phyloP scores from a whole-genome alignment of 2,113 vertebrate species.

The Urocynchramus pylzowi region DNA sequence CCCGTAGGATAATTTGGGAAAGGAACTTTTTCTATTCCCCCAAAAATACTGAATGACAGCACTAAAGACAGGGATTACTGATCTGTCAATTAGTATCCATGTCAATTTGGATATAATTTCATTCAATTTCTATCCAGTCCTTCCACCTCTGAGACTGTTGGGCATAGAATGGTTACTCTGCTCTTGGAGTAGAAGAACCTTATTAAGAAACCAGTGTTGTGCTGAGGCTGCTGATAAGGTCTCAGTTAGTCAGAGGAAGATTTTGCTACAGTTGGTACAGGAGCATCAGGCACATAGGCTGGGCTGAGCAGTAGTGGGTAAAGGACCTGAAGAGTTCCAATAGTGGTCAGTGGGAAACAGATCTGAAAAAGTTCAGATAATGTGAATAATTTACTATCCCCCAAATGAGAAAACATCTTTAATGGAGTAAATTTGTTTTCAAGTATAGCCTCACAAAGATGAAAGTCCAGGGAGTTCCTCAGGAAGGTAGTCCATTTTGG shows the following conservation, averaged over 20 bases:
- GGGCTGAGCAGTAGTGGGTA: background rate
- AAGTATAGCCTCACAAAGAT: background rate
- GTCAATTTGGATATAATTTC: background rate
- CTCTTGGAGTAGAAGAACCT: background rate
- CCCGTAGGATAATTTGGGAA: background rate
- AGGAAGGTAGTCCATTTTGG: background rate
- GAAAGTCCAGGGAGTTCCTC: background rate
- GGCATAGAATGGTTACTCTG: background rate
- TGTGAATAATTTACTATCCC: accelerated
- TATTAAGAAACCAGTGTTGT: background rate
- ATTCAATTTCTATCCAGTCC: background rate
- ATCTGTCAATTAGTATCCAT: background rate
- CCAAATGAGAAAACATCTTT: background rate
- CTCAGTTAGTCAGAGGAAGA: background rate
- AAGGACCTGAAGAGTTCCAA: background rate
- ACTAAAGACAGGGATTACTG: background rate
- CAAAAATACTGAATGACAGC: background rate
- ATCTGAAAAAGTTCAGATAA: background rate
- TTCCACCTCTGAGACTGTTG: background rate
- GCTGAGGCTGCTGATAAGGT: background rate
- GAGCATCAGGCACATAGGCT: background rate
- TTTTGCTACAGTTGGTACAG: background rate
- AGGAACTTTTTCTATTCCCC: background rate
- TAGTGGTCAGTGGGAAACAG: background rate
- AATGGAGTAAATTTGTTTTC: background rate